Evolutionary conservation across 35 echinoderm and acorn worm genomes (phyloP).

Genomic region (Apostichopus japonicus): DNA sequence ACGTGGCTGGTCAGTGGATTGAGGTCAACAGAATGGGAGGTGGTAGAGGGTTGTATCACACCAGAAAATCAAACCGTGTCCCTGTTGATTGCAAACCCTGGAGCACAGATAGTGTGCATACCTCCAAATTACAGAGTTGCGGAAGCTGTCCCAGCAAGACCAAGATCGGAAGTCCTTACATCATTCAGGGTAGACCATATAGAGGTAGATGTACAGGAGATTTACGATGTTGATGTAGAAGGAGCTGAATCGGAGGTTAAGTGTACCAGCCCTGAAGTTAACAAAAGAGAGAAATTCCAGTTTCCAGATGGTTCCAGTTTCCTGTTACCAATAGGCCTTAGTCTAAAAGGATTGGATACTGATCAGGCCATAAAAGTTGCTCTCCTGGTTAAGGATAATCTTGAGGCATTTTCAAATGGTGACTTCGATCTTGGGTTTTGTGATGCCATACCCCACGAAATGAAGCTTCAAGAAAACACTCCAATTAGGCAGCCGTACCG

Average conservation of each 20-base stretch:
- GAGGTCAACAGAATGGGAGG: background rate
- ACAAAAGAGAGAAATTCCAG: no score
- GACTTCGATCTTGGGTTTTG: constrained; percentile 49
- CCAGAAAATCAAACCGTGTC: background rate
- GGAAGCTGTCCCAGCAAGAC: background rate
- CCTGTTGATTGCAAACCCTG: background rate
- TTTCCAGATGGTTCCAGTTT: background rate
- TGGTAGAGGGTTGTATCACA: background rate
- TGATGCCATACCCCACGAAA: no score
- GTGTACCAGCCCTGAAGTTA: no score
- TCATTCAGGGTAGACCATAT: background rate
- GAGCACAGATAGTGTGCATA: background rate
- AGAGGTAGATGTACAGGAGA: background rate
- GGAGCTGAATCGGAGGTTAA: no score
- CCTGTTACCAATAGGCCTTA: background rate
- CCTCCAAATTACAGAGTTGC: constrained; percentile 12
- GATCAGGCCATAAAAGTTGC: background rate
- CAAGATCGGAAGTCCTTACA: background rate
- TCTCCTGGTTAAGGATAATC: background rate
- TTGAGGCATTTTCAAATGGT: constrained; percentile 31
- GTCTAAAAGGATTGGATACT: background rate
- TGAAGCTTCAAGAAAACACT: no score
- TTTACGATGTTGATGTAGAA: background rate
- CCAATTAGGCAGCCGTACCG: no score
- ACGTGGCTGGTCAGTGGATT: no score